Base-by-base conservation (phyloP, 2,113 vertebrate species). In the Bujurquina vittata region DNA sequence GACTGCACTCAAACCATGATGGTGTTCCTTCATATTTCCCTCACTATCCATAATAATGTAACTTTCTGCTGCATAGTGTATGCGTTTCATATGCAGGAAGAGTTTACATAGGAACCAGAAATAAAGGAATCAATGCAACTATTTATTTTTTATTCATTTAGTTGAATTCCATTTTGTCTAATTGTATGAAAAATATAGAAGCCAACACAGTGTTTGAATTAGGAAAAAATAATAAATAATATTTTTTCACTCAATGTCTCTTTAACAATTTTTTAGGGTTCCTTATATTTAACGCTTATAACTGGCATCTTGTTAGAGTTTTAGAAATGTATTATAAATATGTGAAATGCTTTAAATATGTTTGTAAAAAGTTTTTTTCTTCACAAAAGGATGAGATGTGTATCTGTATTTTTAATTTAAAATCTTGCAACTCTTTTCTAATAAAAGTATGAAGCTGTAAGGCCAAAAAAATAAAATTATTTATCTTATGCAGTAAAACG, bases 1-100 rank as follows among this genome's bases (percentile, higher is more conserved):
- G 90, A 91, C 88, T 90, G 81, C 88, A 83, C 89, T 94, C 91
- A 73, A 94, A 92, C 90, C 89, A 89, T 89, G 88, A 93, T 91
- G 77, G 84, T 91, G 77, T 94, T 94, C 89, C 89, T 91, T 86
- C 74, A 81, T 65, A 82, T 89, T 92, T 91, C 89, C 88, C 88
- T 79, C 88, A 92, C 81, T 78, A 81, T 58, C 88, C 83, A 92
- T 93, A 90, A 77, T 92, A 92, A 93, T 94, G 84, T 75, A 11
- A 54, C 73, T 89, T 88, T 85, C 80, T 90, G 54, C 72, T 86
- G 81, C 85, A 60, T 90, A 85, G 61, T 57, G 26, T 75, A 84
- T 83, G 54, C 59, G 62, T 80, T 84, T 60, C 54, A 75, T 84
- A 83, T 77, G 76, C 31, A 57, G 55, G 15, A 40, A 1, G 1